phyloP scores from a whole-genome alignment of 2,113 vertebrate species.

The Rafetus swinhoei region DNA sequence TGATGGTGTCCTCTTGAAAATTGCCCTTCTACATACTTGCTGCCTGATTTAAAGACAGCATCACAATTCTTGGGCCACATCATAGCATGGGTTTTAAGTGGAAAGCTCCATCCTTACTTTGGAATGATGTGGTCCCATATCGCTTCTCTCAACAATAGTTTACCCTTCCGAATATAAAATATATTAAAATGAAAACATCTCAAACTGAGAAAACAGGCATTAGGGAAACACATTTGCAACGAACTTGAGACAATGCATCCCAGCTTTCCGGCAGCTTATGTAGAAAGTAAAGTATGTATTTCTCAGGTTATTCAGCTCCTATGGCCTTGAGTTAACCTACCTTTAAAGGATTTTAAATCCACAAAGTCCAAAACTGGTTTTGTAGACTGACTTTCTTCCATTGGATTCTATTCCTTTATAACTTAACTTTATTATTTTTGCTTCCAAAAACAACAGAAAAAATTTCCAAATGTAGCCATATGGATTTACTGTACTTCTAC shows the following conservation, averaged over 20 bases:
- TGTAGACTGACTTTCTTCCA: not conserved
- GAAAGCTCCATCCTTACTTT: not conserved
- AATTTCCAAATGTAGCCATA: conserved; percentile 51
- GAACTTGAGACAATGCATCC: not conserved
- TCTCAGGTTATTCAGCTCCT: conserved; percentile 15
- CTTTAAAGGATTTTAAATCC: not conserved
- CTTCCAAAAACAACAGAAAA: conserved; percentile 59
- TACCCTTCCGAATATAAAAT: not conserved
- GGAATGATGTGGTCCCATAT: not conserved
- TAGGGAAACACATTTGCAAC: not conserved
- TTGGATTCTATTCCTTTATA: conserved; percentile 26
- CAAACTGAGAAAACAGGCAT: not conserved
- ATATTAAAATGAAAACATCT: not conserved
- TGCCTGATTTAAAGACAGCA: not conserved
- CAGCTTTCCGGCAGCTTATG: not conserved
- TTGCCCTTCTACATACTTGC: not conserved
- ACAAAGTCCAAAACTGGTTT: not conserved
- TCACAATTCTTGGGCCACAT: not conserved
- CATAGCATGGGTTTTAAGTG: not conserved
- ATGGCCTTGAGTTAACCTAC: not conserved
- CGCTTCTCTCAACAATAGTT: not conserved
- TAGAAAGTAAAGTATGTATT: not conserved
- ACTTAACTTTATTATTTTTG: conserved; percentile 32
- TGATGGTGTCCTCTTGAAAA: conserved; percentile 20
- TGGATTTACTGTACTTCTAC: conserved; percentile 66